Evolutionary conservation across 2,797 vertebrate genomes (phyloP), one percentile per base, ranked within the genome.

Genomic region (Anomalospiza imberbis): DNA sequence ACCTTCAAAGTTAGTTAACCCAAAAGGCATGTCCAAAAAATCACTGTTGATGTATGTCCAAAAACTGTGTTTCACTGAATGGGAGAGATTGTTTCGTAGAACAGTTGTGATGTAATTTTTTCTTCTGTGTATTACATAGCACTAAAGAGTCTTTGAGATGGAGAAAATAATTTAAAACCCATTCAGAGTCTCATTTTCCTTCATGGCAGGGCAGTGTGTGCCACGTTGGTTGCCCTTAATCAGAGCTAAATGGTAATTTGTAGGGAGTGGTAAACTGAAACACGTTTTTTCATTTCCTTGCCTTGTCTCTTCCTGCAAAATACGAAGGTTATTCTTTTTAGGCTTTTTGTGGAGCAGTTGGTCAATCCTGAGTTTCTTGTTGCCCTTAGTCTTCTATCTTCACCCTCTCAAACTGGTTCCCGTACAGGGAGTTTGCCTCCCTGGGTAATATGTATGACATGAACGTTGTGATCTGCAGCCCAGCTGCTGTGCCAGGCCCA

Each of bases 1-100:
- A 91, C 58, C 76, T 76, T 94, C 50, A 94, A 86, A 85, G 71
- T 66, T 91, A 93, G 94, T 91, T 95, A 87, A 82, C 68, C 54
- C 66, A 67, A 31, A 91, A 94, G 71, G 53, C 44, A 17, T 72
- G 29, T 87, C 86, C 42, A 83, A 85, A 90, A 92, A 70, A 72
- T 87, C 95, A 40, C 32, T 81, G 60, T 72, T 63, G 2, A 22
- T 67, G 11, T 77, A 6, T 92, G 62, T 94, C 92, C 54, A 88
- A 95, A 96, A 76, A 44, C 62, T 65, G 53, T 42, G 44, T 68
- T 85, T 94, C 29, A 36, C 32, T 77, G 36, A 44, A 25, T 55
- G 58, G 65, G 57, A 31, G 88, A 83, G 92, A 89, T 96, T 80
- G 13, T 73, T 94, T 58, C 71, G 4, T 61, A 60, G 66, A 79